Conservation (phyloP, 2,888 invertebrate species). For the Eristalis arbustorum region DNA sequence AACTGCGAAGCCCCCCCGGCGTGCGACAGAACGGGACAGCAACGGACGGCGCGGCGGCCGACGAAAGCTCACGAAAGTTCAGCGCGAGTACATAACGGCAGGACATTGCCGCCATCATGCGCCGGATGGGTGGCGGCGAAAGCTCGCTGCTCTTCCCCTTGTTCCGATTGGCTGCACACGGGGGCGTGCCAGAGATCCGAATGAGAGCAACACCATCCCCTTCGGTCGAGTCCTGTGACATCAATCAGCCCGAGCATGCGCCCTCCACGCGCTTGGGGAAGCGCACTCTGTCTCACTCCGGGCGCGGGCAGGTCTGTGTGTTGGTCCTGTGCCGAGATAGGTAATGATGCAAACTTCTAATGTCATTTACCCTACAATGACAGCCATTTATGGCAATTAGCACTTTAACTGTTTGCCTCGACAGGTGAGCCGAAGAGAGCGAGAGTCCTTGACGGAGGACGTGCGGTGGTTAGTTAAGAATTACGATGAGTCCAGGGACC, state of each 20-base stretch:
- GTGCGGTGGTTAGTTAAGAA: constrained; percentile 56
- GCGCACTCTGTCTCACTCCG: not conserved
- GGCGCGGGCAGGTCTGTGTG: not conserved
- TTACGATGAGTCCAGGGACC: constrained; percentile 31
- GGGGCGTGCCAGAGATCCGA: constrained; percentile 55
- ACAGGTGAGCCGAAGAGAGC: constrained; percentile 34
- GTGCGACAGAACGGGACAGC: not conserved
- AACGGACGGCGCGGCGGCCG: not conserved
- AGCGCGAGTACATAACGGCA: constrained; percentile 39
- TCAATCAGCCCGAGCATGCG: constrained; percentile 19
- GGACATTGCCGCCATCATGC: constrained; percentile 59
- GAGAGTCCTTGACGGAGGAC: constrained; percentile 3
- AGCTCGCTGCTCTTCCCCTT: constrained; percentile 72
- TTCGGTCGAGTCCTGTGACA: not conserved
- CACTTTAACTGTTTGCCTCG: constrained; percentile 80
- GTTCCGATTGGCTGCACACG: constrained; percentile 73
- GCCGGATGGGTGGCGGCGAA: constrained; percentile 35
- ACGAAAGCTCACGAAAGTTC: constrained; percentile 32
- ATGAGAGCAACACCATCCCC: constrained; percentile 30
- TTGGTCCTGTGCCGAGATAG: constrained; percentile 52
- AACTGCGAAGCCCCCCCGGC: constrained; percentile 35
- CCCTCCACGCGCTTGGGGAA: constrained; percentile 22
- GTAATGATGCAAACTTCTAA: constrained; percentile 79
- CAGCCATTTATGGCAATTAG: constrained; percentile 81
- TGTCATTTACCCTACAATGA: constrained; percentile 80